A percentile compares a stretch with the other conserved stretches of the same genome.
These are phyloP conservation scores for Seira ritae DNA, from an alignment of 2,888 invertebrate species.

Conservation along the genomic window DNA sequence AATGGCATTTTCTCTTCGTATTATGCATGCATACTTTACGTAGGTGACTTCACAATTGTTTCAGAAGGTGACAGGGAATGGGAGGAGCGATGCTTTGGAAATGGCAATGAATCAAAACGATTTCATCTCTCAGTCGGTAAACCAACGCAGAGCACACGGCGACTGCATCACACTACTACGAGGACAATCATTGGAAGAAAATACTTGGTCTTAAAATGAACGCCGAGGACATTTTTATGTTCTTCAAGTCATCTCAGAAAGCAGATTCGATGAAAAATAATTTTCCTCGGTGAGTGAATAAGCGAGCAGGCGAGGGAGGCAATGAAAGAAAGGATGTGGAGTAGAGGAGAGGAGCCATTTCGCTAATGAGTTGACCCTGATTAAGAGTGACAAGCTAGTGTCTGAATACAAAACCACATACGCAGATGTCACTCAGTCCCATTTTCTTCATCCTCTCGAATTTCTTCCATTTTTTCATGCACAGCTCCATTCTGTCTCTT, in stretches of 20 bases:
- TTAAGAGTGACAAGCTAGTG: conserved; percentile 50
- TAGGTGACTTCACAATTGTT: conserved; percentile 10
- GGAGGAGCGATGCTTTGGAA: background rate
- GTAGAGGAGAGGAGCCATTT: conserved; percentile 32
- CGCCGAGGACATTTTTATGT: background rate
- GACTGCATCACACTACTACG: no score
- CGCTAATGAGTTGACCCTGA: conserved; percentile 60
- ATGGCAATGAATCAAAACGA: conserved; percentile 10
- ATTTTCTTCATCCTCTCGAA: conserved; percentile 18
- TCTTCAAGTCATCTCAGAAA: background rate
- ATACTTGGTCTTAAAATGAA: background rate
- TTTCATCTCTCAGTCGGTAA: no score
- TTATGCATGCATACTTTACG: background rate
- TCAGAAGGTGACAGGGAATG: background rate
- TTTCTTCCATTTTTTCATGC: background rate
- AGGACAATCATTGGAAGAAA: background rate
- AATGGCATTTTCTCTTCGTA: background rate
- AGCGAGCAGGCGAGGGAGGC: background rate
- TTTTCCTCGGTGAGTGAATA: background rate
- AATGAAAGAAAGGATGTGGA: background rate
- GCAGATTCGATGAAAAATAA: background rate
- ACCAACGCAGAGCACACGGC: no score
- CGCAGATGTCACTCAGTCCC: conserved; percentile 35
- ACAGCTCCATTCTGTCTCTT: background rate
- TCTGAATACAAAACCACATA: conserved; percentile 43